These are phyloP conservation scores for Cheiracanthium punctorium DNA, from an alignment of 2,888 invertebrate genomes.

Conservation along the genomic window DNA sequence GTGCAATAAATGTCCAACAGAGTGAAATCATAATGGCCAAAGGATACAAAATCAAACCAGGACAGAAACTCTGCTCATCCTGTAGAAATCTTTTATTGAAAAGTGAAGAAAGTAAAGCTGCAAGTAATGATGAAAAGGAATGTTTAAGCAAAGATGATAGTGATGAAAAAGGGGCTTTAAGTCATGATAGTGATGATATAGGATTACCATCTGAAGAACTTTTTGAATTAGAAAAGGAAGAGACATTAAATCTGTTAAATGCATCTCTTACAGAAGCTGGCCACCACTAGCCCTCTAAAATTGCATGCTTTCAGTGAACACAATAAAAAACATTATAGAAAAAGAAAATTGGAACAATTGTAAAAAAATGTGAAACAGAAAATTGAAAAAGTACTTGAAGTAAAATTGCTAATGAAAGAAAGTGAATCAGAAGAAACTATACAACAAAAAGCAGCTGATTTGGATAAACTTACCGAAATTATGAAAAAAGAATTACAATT, in stretches of 20 bases:
- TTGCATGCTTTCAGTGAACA: conserved; percentile 8
- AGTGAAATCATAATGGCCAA: not conserved
- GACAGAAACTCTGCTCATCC: conserved; percentile 13
- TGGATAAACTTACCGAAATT: conserved; percentile 13
- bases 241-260: not conserved
- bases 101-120: not conserved
- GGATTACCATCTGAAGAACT: not conserved
- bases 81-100: conserved; percentile 9
- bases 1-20: conserved; percentile 13
- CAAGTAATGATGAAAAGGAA: conserved; percentile 13
- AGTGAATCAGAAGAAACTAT: conserved; percentile 12
- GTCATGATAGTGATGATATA: conserved; percentile 5
- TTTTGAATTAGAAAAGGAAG: conserved; percentile 6
- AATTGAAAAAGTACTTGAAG: not conserved
- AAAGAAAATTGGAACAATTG: conserved; percentile 14
- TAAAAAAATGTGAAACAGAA: conserved; percentile 9
- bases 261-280: conserved; percentile 5
- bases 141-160: not conserved
- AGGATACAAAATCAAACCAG: conserved; percentile 13
- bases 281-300: conserved; percentile 4
- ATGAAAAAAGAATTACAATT: conserved; percentile 12
- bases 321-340: conserved; percentile 12
- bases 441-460: conserved; percentile 15
- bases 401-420: not conserved
- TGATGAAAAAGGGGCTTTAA: conserved; percentile 9